These are phyloP conservation scores for Andrena camellia DNA, from an alignment of 2,888 invertebrate genomes.

Conservation along the genomic window DNA sequence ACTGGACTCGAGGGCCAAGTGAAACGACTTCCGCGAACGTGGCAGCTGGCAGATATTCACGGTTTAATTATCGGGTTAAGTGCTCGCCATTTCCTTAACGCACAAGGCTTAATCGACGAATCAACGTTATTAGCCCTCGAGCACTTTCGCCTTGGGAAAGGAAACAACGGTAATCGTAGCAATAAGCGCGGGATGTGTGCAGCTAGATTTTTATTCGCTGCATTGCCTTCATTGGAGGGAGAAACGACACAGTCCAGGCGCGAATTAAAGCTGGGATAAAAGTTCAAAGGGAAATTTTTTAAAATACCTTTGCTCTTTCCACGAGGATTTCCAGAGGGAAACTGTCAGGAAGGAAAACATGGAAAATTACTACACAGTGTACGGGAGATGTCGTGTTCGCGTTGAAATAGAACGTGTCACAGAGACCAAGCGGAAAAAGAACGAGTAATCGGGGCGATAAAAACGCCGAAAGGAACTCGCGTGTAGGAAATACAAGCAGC, in stretches of 20 bases:
- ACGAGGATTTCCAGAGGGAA: neutral
- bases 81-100: too few species aligned
- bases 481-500: slow-evolving; percentile 2
- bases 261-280: neutral
- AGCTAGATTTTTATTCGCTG: slow-evolving; percentile 7
- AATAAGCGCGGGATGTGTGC: neutral
- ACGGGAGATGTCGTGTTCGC: neutral
- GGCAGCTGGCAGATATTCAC: slow-evolving; percentile 14
- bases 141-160: too few species aligned
- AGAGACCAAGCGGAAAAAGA: neutral
- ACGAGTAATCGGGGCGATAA: neutral
- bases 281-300: neutral
- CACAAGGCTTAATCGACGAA: too few species aligned
- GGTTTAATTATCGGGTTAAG: slow-evolving; percentile 33
- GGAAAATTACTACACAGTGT: neutral
- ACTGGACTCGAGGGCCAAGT: neutral
- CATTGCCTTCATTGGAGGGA: too few species aligned
- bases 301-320: neutral
- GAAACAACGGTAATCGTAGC: neutral
- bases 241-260: neutral
- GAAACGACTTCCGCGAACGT: slow-evolving; percentile 13
- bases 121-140: too few species aligned
- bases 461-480: neutral
- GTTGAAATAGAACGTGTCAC: neutral
- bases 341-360: neutral